Base-by-base conservation (phyloP, 2,888 invertebrate species). In the Tethea ocularis region DNA sequence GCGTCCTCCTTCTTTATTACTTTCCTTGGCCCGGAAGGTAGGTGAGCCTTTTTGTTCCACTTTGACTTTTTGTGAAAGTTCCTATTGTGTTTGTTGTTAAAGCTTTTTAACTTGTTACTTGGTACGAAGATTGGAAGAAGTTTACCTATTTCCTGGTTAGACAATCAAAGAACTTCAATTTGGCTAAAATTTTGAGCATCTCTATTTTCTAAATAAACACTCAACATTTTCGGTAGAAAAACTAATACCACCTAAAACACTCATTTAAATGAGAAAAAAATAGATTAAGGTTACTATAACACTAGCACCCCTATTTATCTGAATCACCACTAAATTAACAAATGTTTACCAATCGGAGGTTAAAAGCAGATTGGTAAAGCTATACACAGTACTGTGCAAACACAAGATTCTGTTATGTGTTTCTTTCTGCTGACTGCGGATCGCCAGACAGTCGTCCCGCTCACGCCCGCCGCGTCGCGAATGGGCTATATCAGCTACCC, bases 361-460 rank as follows among this genome's bases (percentile, higher is more conserved):
- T 10, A 0, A 52, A 24, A 24, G 15, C 11, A 24, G 24, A n/a
- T 52, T 52, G 52, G 20, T 46, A 46, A 46, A 17, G 20, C 46
- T 20, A 20, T 41, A 41, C 38, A n/a, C 2, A 38, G 38, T 7
- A 15, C 41, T 17, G 3, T n/a, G n/a, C 15, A 41, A 46, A 46
- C 46, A 46, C 46, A 46, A 46, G 46, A 20, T 46, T 83, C 80
- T 83, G 86, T 84, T 85, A 84, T 87, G 86, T 88, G 86, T 88
- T 90, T 87, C 89, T 89, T 92, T 90, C 89, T 89, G 92, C 92
- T 91, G 92, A 91, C 85, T 89, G 80, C 80, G 87, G 86, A 85
- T 83, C 84, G 84, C 82, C 84, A 90, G 88, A 87, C 88, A 83
- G 89, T 84, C 87, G 86, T 85, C 86, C 78, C 84, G 81, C 88